phyloP scores from a whole-genome alignment of 1,140 invertebrate genomes.

The Antheraea mylitta region DNA sequence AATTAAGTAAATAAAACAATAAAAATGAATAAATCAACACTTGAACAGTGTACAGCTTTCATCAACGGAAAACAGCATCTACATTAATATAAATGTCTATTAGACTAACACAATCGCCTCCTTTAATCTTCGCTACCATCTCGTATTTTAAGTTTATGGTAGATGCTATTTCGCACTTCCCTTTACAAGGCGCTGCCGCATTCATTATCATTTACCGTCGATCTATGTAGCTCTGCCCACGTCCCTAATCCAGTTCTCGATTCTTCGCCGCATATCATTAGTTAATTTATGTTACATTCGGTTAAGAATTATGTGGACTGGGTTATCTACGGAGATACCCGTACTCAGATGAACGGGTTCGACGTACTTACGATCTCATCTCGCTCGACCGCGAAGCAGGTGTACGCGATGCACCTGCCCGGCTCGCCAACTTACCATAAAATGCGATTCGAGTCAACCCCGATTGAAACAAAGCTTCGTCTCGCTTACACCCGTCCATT shows the following conservation, averaged over 20 bases:
- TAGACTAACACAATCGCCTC: not conserved
- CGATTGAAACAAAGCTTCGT: constrained; percentile 48
- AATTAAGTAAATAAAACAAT: too few species aligned
- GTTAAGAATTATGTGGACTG: constrained; percentile 50
- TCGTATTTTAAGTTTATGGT: constrained; percentile 6
- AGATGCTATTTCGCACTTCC: constrained; percentile 24
- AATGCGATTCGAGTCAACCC: constrained; percentile 64
- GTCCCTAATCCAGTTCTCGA: constrained; percentile 33
- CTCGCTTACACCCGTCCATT: constrained; percentile 38
- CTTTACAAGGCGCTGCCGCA: constrained; percentile 19
- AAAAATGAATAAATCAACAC: not conserved
- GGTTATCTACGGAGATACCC: constrained; percentile 54
- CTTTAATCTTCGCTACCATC: constrained; percentile 4
- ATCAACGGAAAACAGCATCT: not conserved
- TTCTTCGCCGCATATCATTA: constrained; percentile 54
- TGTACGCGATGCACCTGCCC: constrained; percentile 68
- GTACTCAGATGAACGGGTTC: constrained; percentile 38
- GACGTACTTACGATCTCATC: constrained; percentile 47
- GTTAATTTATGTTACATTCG: constrained; percentile 62
- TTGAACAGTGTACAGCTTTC: too few species aligned
- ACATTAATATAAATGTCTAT: constrained; percentile 8
- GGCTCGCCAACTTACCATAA: constrained; percentile 60
- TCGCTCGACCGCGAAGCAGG: constrained; percentile 54
- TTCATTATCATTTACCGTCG: constrained; percentile 30
- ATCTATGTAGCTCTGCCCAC: constrained; percentile 29